These are phyloP conservation scores for Pachyramphus minor DNA, from an alignment of 2,113 vertebrate genomes.

Conservation along the genomic window DNA sequence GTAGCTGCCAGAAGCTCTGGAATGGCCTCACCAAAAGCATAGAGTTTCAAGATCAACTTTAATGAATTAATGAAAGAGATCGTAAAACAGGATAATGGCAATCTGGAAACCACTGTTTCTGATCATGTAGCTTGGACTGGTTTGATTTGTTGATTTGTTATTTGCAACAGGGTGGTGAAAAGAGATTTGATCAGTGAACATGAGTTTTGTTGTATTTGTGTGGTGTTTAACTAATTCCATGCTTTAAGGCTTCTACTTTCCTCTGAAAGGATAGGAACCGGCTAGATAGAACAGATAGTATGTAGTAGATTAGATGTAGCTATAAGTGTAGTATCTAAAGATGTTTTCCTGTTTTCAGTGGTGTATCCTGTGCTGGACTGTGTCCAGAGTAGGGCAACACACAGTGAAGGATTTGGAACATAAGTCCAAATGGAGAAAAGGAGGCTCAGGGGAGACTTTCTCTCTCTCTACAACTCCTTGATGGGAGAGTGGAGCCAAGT, in stretches of 20 bases:
- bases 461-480: not conserved
- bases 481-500: rapidly evolving
- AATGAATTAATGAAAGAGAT: not conserved
- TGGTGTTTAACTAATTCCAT: not conserved
- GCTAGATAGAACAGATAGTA: not conserved
- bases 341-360: not conserved
- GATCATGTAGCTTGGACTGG: not conserved
- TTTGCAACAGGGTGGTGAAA: not conserved
- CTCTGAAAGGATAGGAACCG: not conserved
- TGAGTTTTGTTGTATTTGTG: not conserved
- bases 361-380: not conserved
- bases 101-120: not conserved
- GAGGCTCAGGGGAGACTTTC: not conserved
- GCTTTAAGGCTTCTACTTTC: not conserved
- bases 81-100: not conserved
- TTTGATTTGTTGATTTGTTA: not conserved
- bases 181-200: not conserved
- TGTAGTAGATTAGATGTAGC: not conserved
- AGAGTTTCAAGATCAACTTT: slow-evolving; percentile 1
- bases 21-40: not conserved
- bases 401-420: not conserved
- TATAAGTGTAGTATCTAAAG: not conserved
- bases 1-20: not conserved
- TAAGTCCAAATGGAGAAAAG: not conserved
- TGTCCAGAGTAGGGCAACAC: not conserved